A percentile compares a stretch with the other conserved stretches of the same genome.
phyloP scores from a whole-genome alignment of 2,113 vertebrate species.

The Mugil cephalus region DNA sequence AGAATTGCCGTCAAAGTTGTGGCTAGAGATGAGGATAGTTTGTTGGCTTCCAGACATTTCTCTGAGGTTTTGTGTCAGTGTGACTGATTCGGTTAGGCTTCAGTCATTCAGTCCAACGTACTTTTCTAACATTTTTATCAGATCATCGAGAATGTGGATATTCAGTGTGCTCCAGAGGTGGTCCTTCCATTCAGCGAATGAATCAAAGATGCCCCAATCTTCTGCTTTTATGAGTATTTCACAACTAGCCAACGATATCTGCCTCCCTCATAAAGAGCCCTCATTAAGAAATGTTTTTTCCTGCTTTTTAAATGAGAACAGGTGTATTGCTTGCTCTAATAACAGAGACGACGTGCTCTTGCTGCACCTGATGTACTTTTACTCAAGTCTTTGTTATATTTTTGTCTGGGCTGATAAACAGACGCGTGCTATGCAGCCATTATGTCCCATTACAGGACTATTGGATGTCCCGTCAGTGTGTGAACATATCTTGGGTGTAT shows the following conservation, averaged over 20 bases:
- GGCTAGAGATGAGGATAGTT: slow-evolving; percentile 35
- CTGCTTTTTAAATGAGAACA: neutral
- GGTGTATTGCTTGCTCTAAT: neutral
- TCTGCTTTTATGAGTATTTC: neutral
- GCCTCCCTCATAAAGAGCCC: neutral
- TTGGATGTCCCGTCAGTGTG: neutral
- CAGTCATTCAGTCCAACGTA: slow-evolving; percentile 1
- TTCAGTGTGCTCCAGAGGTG: slow-evolving; percentile 11
- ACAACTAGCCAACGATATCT: too few species aligned
- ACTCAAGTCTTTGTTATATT: neutral
- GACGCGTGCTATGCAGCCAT: neutral
- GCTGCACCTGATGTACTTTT: neutral
- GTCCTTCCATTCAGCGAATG: slow-evolving; percentile 5
- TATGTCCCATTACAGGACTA: neutral
- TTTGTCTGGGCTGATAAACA: neutral
- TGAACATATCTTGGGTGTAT: neutral
- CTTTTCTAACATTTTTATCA: slow-evolving; percentile 26
- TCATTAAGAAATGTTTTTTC: neutral
- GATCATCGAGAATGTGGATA: neutral
- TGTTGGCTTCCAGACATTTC: slow-evolving; percentile 50
- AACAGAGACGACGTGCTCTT: neutral
- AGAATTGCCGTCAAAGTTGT: neutral
- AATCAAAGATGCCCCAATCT: neutral
- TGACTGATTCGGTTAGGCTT: slow-evolving; percentile 52
- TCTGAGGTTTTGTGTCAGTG: slow-evolving; percentile 29